These are phyloP conservation scores for Vireo griseus DNA, from an alignment of 2,797 vertebrate genomes.

Conservation along the genomic window DNA sequence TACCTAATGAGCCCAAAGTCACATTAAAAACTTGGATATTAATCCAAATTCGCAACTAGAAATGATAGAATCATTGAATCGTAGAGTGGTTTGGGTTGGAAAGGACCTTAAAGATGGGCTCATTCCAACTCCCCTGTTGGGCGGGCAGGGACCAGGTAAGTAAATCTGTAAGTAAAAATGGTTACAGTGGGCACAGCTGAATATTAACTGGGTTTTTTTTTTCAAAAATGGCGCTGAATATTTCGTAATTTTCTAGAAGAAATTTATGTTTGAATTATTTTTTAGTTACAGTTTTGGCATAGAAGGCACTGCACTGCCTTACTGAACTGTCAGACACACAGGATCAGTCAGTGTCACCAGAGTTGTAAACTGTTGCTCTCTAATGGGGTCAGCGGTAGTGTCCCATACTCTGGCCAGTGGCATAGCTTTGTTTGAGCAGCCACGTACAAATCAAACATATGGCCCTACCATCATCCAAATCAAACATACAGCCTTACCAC, in stretches of 20 bases:
- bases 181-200: not conserved
- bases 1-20: not conserved
- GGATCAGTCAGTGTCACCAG: not conserved
- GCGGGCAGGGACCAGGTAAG: no score
- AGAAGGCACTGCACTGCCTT: not conserved
- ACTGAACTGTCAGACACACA: not conserved
- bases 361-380: not conserved
- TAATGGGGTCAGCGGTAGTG: not conserved
- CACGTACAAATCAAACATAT: accelerated
- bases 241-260: not conserved
- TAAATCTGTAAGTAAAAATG: not conserved
- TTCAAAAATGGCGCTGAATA: not conserved
- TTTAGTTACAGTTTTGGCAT: not conserved
- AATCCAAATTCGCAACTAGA: not conserved
- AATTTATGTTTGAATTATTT: not conserved
- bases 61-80: not conserved
- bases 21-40: not conserved
- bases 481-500: not conserved
- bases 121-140: not conserved
- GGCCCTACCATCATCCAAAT: no score
- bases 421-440: not conserved
- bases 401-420: not conserved
- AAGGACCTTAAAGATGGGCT: not conserved
- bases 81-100: not conserved
- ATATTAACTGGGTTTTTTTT: not conserved